Conservation (phyloP, 2,888 invertebrate genomes). For the Apamea anceps region DNA sequence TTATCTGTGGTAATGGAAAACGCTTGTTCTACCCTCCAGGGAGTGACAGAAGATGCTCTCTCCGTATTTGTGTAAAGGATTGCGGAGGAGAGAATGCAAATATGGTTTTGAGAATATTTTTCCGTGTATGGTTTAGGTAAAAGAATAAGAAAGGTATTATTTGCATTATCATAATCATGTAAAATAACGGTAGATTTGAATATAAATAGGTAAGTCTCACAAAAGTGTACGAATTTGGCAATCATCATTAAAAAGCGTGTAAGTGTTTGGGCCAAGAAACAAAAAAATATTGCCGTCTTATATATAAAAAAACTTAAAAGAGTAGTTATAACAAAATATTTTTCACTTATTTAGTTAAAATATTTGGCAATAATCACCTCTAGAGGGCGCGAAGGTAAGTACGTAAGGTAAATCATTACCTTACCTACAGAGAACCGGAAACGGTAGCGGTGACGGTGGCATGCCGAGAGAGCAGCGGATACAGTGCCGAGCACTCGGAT, state of each 20-base stretch:
- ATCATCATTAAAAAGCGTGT: not conserved
- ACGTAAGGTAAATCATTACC: slow-evolving; percentile 60
- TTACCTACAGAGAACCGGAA: slow-evolving; percentile 57
- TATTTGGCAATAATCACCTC: slow-evolving; percentile 7
- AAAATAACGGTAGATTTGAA: not conserved
- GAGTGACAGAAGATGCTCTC: slow-evolving; percentile 34
- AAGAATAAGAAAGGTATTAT: slow-evolving; percentile 10
- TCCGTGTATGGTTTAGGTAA: not conserved
- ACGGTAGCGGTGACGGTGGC: slow-evolving; percentile 57
- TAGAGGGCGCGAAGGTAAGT: slow-evolving; percentile 28
- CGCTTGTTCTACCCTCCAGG: slow-evolving; percentile 53
- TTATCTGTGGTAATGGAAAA: slow-evolving; percentile 61
- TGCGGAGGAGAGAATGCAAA: slow-evolving; percentile 40
- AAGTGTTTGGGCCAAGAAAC: not conserved
- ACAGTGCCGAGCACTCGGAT: slow-evolving; percentile 64
- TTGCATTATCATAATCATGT: slow-evolving; percentile 4
- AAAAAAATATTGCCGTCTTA: not conserved
- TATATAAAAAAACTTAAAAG: not conserved
- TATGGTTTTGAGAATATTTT: slow-evolving; percentile 41
- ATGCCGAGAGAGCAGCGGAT: slow-evolving; percentile 60
- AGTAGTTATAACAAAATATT: not conserved
- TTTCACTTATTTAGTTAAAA: not conserved
- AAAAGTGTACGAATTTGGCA: not conserved
- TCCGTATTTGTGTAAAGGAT: slow-evolving; percentile 54
- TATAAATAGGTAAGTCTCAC: not conserved